Base-by-base conservation (phyloP, 2,888 invertebrate species). In the Gari tellinella region DNA sequence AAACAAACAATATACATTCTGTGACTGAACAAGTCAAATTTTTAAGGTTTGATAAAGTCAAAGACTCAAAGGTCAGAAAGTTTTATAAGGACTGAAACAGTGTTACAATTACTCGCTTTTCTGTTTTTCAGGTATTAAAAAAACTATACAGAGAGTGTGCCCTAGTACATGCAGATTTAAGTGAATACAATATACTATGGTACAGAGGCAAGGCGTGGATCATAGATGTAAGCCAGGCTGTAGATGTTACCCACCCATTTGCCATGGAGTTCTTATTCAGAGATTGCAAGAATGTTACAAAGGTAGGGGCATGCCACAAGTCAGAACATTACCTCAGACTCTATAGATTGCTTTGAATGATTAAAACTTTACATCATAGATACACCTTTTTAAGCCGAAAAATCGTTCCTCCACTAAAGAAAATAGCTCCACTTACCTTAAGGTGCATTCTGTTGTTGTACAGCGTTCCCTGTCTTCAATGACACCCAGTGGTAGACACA, bases 221-320 rank as follows among this genome's bases (percentile, higher is more conserved):
- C 45, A 94, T 94, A 69, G 94, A 94, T 88, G 94, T 94, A 3
- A 93, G 94, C 25, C 94, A 94, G 84, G 92, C 94, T 1, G 94
- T 94, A 19, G 94, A 94, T 72, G 88, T 92, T 0, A 92, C 92
- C 21, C 94, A 94, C 87, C 94, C 94, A 0, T 88, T 92, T 60
- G 93, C 94, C 21, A 86, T 93, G 67, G 93, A 93, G 67, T 94
- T 94, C 86, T 90, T 95, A 19, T 91, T 92, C 55, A 86, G 94
- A 25, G 94, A 94, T 86, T 94, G 94, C 85, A 85, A 84, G 45
- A 94, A 94, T 86, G 85, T 94, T 51, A 90, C 81, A 8, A 76
- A 70, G 51, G 90, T 90, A 73, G 72, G 60, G 21, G 25, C 2
- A 56, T 2, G 14, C 19, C n/a, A 14, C 40, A 40, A 12, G 14